Evolutionary conservation across 2,888 invertebrate genomes (phyloP).

Genomic region (Drosophila merina): DNA sequence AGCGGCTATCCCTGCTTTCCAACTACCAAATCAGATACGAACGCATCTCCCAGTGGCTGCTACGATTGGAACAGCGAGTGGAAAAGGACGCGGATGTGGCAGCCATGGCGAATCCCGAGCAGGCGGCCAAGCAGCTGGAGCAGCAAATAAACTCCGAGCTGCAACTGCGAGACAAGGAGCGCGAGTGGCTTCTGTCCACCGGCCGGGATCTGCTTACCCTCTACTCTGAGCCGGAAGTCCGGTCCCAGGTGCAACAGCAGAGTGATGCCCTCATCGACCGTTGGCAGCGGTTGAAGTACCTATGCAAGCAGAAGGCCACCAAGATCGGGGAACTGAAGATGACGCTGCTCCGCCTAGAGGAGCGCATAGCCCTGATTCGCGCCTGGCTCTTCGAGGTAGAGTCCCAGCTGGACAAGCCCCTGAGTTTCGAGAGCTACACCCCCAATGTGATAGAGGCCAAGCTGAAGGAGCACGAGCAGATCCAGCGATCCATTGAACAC

Average conservation of each 20-base stretch:
- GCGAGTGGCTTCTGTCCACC: constrained; percentile 90
- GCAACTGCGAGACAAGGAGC: constrained; percentile 90
- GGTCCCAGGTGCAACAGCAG: constrained; percentile 85
- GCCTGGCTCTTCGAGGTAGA: constrained; percentile 90
- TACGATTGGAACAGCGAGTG: constrained; percentile 88
- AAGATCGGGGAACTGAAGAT: constrained; percentile 90
- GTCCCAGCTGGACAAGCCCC: constrained; percentile 87
- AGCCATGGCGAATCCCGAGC: constrained; percentile 88
- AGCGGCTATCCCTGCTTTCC: constrained; percentile 88
- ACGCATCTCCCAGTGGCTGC: constrained; percentile 89
- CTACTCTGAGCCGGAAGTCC: constrained; percentile 86
- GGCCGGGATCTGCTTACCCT: constrained; percentile 87
- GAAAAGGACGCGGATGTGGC: constrained; percentile 86
- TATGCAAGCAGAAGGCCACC: constrained; percentile 88
- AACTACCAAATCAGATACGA: constrained; percentile 89
- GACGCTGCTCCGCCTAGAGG: constrained; percentile 89
- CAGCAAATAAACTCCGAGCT: constrained; percentile 91
- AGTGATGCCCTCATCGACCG: constrained; percentile 87
- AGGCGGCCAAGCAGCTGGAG: constrained; percentile 89
- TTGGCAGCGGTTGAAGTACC: constrained; percentile 88
- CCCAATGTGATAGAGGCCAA: constrained; percentile 88
- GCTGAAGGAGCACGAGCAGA: constrained; percentile 88
- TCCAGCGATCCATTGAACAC: constrained; percentile 90
- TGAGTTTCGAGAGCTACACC: constrained; percentile 88
- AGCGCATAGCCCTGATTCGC: constrained; percentile 89